Evolutionary conservation across 2,888 invertebrate species (phyloP), one percentile per base, ranked within the genome.

Genomic region (Petrophora chlorosata): DNA sequence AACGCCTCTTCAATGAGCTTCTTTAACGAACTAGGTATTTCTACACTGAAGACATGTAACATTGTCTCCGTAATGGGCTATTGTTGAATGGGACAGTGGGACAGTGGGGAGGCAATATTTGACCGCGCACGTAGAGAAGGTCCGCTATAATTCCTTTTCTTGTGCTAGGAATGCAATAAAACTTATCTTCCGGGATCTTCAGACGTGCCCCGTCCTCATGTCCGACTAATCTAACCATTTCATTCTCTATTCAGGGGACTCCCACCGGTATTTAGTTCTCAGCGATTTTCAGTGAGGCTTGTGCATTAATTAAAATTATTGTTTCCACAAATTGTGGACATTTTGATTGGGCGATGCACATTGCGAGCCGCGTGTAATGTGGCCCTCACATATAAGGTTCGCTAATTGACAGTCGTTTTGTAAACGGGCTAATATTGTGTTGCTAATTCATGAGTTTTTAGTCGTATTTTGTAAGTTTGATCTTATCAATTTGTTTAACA

Each of bases 141-240:
- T 35, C 44, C 72, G 49, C 56, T 51, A 67, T 76, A 68, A 77
- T 78, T 72, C 68, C 71, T 73, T 66, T 58, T 67, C 68, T 70
- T 68, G 75, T 76, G 74, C 70, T 60, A 63, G 74, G 79, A 80
- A 80, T 79, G 79, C 77, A 80, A 85, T 85, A 80, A 82, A 83
- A 82, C 72, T 76, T 79, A 79, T 77, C 72, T 70, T 71, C 61
- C 64, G 61, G 70, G 68, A 72, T 75, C 71, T 73, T 72, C 67
- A 71, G 70, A 74, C 73, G 71, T 66, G 71, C 67, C 65, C 64
- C 34, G 23, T 61, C 53, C 56, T 39, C 36, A 34, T 43, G 32
- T 51, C 53, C 23, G 32, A 55, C 59, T 57, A 55, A 58, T 59
- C 39, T 41, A 25, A 53, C 57, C 29, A 56, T 47, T 47, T 46